These are phyloP conservation scores for Incurvaria masculella DNA, from an alignment of 2,888 invertebrate genomes.

Conservation along the genomic window DNA sequence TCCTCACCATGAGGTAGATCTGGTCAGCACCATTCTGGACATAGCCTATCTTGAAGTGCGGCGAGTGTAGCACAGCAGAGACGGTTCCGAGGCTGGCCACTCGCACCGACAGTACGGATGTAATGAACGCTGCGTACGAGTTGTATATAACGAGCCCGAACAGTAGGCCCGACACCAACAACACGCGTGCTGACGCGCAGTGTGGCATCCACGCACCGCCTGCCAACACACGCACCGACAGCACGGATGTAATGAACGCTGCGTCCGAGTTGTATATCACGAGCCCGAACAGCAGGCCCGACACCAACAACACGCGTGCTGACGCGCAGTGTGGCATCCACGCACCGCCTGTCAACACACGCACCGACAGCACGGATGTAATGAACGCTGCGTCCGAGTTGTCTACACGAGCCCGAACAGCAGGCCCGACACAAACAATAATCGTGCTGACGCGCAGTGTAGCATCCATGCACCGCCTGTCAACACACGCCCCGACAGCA, in stretches of 20 bases:
- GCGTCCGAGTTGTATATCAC: constrained; percentile 65
- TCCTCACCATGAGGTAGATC: constrained; percentile 60
- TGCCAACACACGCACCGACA: constrained; percentile 62
- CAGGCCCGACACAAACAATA: constrained; percentile 55
- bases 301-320: constrained; percentile 56
- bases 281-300: constrained; percentile 57
- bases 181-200: constrained; percentile 54
- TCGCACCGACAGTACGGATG: constrained; percentile 62
- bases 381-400: constrained; percentile 66
- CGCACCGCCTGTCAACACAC: constrained; percentile 53
- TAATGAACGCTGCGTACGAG: constrained; percentile 65
- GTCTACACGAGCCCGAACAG: constrained; percentile 61
- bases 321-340: constrained; percentile 56
- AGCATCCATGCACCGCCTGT: constrained; percentile 60
- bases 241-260: constrained; percentile 63
- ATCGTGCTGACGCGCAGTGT: constrained; percentile 51
- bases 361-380: constrained; percentile 62
- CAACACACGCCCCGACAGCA: constrained; percentile 13
- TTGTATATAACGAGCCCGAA: constrained; percentile 63
- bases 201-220: constrained; percentile 59
- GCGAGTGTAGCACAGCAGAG: constrained; percentile 52
- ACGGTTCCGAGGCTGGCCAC: constrained; percentile 56
- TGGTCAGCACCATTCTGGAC: constrained; percentile 58
- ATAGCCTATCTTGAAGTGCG: constrained; percentile 60
- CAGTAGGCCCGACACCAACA: constrained; percentile 55